Conservation (phyloP, 2,113 vertebrate genomes). For the Phalacrocorax brasilianus region DNA sequence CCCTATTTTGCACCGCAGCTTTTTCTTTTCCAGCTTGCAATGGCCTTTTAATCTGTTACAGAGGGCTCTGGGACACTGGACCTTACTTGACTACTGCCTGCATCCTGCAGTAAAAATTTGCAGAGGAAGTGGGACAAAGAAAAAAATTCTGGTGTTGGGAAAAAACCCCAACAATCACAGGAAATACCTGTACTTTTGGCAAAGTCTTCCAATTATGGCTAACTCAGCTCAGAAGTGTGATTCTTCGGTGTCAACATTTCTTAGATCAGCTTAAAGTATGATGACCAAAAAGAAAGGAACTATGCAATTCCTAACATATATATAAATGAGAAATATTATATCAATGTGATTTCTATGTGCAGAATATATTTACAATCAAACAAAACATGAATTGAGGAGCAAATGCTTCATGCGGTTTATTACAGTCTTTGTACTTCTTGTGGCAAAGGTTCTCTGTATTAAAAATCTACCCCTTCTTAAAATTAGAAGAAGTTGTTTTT, state of each 20-base stretch:
- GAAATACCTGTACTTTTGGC: constrained; percentile 40
- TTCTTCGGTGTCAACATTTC: background rate
- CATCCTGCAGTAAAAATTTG: constrained; percentile 49
- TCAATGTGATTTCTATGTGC: background rate
- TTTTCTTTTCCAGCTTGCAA: background rate
- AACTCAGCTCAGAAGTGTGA: background rate
- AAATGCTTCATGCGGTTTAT: background rate
- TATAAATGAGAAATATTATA: background rate
- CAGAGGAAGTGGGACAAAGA: constrained; percentile 42
- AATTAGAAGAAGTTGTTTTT: background rate
- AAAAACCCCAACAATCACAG: background rate
- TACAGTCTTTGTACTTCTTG: background rate
- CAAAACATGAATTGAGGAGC: background rate
- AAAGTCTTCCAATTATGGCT: background rate
- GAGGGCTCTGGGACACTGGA: background rate
- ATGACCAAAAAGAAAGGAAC: background rate
- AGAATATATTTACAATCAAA: background rate
- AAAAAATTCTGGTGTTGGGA: background rate
- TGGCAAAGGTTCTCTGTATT: background rate
- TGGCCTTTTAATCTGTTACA: background rate
- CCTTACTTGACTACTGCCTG: constrained; percentile 6
- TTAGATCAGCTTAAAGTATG: background rate
- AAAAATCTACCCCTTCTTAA: background rate
- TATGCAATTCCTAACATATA: background rate
- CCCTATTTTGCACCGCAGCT: background rate